phyloP scores from a whole-genome alignment of 2,888 invertebrate genomes.

The Papilio protenor region DNA sequence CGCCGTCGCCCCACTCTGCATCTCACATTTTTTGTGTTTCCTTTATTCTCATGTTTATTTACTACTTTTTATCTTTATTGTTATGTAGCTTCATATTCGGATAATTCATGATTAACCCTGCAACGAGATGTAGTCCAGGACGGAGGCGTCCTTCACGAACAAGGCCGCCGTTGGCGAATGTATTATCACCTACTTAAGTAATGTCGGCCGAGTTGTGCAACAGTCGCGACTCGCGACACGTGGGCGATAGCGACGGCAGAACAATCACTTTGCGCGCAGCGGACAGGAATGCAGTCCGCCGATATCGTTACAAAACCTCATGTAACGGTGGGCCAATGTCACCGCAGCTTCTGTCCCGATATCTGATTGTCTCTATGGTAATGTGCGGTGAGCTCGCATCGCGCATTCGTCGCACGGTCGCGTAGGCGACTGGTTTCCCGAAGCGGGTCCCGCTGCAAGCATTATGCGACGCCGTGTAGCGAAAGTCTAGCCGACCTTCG shows the following conservation, averaged over 20 bases:
- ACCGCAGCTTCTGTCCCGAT: slow-evolving; percentile 66
- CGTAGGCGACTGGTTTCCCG: slow-evolving; percentile 80
- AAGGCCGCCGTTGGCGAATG: slow-evolving; percentile 61
- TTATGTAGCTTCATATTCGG: slow-evolving; percentile 45
- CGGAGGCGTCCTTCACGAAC: slow-evolving; percentile 51
- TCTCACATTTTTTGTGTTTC: slow-evolving; percentile 23
- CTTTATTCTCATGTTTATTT: slow-evolving; percentile 4
- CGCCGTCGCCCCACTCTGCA: slow-evolving; percentile 23
- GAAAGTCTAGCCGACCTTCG: slow-evolving; percentile 83
- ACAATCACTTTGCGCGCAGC: slow-evolving; percentile 73
- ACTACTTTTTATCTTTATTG: slow-evolving; percentile 28
- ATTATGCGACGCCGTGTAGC: slow-evolving; percentile 69
- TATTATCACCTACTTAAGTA: slow-evolving; percentile 66
- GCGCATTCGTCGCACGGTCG: slow-evolving; percentile 62
- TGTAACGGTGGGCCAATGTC: slow-evolving; percentile 80
- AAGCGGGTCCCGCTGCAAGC: slow-evolving; percentile 70
- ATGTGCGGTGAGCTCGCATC: slow-evolving; percentile 63
- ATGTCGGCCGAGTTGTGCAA: slow-evolving; percentile 68
- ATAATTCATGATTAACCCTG: slow-evolving; percentile 55
- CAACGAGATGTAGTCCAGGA: slow-evolving; percentile 35
- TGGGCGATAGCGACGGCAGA: slow-evolving; percentile 59
- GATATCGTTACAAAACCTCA: slow-evolving; percentile 78
- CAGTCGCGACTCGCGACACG: slow-evolving; percentile 64
- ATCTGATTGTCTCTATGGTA: slow-evolving; percentile 68
- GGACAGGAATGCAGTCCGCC: slow-evolving; percentile 77